A percentile compares a stretch with the other conserved stretches of the same genome.
These are phyloP conservation scores for Campylorhamphus procurvoides DNA, from an alignment of 2,113 vertebrate species.

Conservation along the genomic window DNA sequence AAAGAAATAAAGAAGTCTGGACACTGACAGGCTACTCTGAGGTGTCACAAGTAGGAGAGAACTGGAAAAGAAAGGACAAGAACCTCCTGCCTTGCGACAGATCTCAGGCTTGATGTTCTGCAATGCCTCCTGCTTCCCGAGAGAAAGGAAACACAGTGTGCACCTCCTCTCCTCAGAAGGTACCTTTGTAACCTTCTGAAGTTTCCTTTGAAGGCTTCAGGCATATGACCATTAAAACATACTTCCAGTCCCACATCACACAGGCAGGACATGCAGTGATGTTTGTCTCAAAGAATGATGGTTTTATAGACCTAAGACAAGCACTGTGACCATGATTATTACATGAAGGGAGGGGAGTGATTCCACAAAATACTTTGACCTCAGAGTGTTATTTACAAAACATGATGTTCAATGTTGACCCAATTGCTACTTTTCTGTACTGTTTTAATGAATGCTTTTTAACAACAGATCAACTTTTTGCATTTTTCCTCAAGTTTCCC, in stretches of 20 bases:
- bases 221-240: background rate
- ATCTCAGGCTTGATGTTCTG: background rate
- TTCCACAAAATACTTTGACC: constrained; percentile 18
- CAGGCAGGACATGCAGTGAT: background rate
- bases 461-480: background rate
- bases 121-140: background rate
- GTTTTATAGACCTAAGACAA: background rate
- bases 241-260: background rate
- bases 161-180: background rate
- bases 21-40: background rate
- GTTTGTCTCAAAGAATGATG: background rate
- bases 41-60: background rate
- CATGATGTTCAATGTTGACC: background rate
- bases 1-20: background rate
- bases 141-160: background rate
- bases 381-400: background rate
- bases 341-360: background rate
- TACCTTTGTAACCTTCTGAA: background rate
- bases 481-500: background rate
- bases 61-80: background rate
- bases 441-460: background rate
- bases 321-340: background rate
- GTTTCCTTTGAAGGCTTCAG: background rate
- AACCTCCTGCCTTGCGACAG: background rate
- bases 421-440: background rate